Conservation (phyloP, 2,888 invertebrate genomes). For the Erebia ligea region DNA sequence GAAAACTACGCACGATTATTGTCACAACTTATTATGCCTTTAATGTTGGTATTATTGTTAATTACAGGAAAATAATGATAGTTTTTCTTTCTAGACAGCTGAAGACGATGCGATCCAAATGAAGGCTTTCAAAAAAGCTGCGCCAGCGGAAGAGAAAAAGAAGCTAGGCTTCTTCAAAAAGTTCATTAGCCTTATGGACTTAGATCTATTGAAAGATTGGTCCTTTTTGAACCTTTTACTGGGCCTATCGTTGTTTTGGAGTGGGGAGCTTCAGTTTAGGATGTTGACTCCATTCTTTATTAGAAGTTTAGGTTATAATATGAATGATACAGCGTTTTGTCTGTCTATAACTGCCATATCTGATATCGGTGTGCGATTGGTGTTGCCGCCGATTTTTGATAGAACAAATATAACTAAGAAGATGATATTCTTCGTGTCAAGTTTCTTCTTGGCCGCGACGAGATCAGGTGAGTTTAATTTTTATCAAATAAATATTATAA, state of each 20-base stretch:
- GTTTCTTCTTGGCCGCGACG: conserved; percentile 87
- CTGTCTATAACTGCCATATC: conserved; percentile 89
- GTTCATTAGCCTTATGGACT: conserved; percentile 87
- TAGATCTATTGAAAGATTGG: conserved; percentile 88
- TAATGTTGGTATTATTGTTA: background rate
- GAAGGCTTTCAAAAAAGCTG: conserved; percentile 71
- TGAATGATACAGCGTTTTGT: conserved; percentile 88
- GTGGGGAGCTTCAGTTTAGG: conserved; percentile 89
- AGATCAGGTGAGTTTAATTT: conserved; percentile 85
- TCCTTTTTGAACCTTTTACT: conserved; percentile 88
- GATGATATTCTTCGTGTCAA: conserved; percentile 87
- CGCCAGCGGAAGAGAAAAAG: conserved; percentile 55
- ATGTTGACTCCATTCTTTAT: conserved; percentile 89
- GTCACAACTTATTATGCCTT: background rate
- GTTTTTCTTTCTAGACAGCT: conserved; percentile 63
- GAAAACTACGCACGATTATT: background rate
- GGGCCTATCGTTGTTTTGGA: conserved; percentile 88
- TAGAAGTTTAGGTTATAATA: conserved; percentile 83
- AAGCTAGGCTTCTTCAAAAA: conserved; percentile 76
- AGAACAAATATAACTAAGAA: conserved; percentile 86
- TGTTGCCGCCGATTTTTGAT: conserved; percentile 89
- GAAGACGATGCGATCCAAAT: conserved; percentile 77
- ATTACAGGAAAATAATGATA: background rate
- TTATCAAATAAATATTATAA: too few species aligned
- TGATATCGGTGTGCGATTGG: conserved; percentile 88